phyloP scores from a whole-genome alignment of 2,888 invertebrate genomes.

The Plebejus anna region DNA sequence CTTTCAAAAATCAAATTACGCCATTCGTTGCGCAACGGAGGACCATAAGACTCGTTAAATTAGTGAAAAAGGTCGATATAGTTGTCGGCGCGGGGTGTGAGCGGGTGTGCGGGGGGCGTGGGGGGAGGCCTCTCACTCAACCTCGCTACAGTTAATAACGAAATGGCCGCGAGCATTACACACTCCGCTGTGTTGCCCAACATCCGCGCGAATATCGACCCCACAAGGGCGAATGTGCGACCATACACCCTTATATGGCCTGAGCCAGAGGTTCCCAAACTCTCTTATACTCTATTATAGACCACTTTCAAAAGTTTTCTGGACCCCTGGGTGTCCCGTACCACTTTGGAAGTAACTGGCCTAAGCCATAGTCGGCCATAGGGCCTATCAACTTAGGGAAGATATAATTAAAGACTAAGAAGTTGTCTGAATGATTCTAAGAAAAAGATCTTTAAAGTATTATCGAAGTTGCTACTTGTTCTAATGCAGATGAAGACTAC shows the following conservation, averaged over 20 bases:
- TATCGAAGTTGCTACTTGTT: too few relatives aligned
- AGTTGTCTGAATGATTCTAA: too few relatives aligned
- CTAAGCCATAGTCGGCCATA: too few relatives aligned
- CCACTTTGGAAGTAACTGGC: too few relatives aligned
- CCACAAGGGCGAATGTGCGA: not conserved
- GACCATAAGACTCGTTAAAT: slow-evolving; percentile 20
- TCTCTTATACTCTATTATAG: too few relatives aligned
- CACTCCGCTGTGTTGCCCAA: not conserved
- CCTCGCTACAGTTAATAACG: slow-evolving; percentile 19
- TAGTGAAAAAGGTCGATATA: slow-evolving; percentile 20
- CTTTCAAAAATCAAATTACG: slow-evolving; percentile 26
- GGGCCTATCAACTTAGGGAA: too few relatives aligned
- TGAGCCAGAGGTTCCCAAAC: too few relatives aligned
- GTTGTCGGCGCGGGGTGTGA: not conserved
- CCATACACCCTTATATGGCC: not conserved
- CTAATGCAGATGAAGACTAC: too few relatives aligned
- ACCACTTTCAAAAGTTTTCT: too few relatives aligned
- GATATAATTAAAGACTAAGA: too few relatives aligned
- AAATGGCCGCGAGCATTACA: slow-evolving; percentile 15
- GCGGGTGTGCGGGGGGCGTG: not conserved
- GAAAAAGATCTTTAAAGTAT: too few relatives aligned
- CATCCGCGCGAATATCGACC: not conserved
- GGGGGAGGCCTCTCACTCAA: slow-evolving; percentile 6
- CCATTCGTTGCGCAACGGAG: slow-evolving; percentile 9
- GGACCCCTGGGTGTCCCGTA: too few relatives aligned